A percentile compares a stretch with the other conserved stretches of the same genome.
Conservation (phyloP, 2,113 vertebrate species). For the Protobothrops flavoviridis region DNA sequence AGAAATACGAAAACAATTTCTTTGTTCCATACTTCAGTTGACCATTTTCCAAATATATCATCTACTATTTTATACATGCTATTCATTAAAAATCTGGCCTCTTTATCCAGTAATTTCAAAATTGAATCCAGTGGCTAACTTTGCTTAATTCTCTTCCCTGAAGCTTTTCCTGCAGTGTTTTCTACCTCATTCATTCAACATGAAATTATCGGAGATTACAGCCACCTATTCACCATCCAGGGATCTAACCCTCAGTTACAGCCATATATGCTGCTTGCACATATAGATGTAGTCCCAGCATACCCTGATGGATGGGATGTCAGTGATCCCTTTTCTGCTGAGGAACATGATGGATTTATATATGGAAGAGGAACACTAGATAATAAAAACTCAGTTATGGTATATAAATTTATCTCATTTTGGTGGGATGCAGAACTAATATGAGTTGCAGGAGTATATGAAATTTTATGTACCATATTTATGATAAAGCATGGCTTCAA, state of each 20-base stretch:
- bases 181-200: constrained; percentile 82
- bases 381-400: constrained; percentile 87
- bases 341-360: constrained; percentile 87
- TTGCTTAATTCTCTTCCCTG: constrained; percentile 22
- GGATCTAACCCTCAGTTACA: constrained; percentile 75
- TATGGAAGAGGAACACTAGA: constrained; percentile 91
- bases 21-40: not conserved
- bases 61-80: not conserved
- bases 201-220: constrained; percentile 84
- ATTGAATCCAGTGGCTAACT: not conserved
- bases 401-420: constrained; percentile 52
- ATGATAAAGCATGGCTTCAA: not conserved
- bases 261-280: constrained; percentile 90
- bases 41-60: not conserved
- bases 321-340: constrained; percentile 88
- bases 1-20: not conserved
- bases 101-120: not conserved
- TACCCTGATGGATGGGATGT: constrained; percentile 81
- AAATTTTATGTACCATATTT: not conserved
- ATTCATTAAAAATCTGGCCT: not conserved
- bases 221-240: constrained; percentile 83
- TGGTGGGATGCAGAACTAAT: not conserved
- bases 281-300: constrained; percentile 93
- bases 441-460: not conserved
- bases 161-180: constrained; percentile 90